These are phyloP conservation scores for Denticeps clupeoides DNA, from an alignment of 2,797 vertebrate genomes.

Conservation along the genomic window DNA sequence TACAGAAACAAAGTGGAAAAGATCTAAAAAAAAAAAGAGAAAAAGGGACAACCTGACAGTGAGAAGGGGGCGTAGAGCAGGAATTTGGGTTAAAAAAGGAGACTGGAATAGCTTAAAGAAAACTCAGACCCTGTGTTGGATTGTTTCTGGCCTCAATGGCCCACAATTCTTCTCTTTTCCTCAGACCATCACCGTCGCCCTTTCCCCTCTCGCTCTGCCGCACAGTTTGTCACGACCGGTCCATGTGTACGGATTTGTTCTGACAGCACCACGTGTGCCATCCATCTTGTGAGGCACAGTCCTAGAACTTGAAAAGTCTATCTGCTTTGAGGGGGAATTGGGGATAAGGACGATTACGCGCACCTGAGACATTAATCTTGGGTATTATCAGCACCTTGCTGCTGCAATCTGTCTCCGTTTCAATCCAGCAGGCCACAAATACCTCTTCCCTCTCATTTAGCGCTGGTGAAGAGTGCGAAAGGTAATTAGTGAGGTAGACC, in stretches of 20 bases:
- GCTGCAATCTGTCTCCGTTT: conserved; percentile 42
- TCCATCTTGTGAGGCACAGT: conserved; percentile 32
- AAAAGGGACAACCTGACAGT: conserved; percentile 2
- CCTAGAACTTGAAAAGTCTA: conserved; percentile 40
- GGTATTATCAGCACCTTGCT: conserved; percentile 53
- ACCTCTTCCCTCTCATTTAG: conserved; percentile 21
- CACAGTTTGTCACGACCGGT: neutral
- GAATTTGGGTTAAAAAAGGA: neutral
- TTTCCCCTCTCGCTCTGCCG: conserved; percentile 1
- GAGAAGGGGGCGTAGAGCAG: neutral
- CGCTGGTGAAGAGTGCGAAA: neutral
- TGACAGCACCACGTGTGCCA: conserved; percentile 39
- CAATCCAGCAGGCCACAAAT: conserved; percentile 33
- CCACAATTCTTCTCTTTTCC: neutral
- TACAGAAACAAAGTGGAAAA: conserved; percentile 58
- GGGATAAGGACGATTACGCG: conserved; percentile 44
- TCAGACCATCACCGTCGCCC: neutral
- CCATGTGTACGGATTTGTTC: conserved; percentile 8
- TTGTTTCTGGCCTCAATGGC: too few species aligned
- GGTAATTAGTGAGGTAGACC: conserved; percentile 23
- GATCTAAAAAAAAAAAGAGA: conserved; percentile 35
- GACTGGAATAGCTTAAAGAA: neutral
- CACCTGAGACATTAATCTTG: conserved; percentile 52
- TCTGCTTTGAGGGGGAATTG: conserved; percentile 29
- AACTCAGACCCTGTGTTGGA: too few species aligned